Percentiles rank a stretch among this genome's conserved stretches.
These are phyloP conservation scores for Coendou prehensilis DNA, from an alignment of 2,797 vertebrate species.

Conservation along the genomic window DNA sequence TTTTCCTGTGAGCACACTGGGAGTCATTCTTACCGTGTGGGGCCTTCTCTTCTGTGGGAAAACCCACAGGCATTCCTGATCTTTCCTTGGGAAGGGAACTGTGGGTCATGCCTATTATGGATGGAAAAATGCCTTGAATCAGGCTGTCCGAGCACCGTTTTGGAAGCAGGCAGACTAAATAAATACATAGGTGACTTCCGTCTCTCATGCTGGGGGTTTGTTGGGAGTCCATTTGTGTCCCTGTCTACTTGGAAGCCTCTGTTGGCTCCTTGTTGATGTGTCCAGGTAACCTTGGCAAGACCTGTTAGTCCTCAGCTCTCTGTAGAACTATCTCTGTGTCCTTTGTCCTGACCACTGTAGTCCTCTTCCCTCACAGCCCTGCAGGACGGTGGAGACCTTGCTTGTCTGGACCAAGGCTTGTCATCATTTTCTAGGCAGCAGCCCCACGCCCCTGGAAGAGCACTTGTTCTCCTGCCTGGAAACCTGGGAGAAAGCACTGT, in stretches of 20 bases:
- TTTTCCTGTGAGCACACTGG: constrained; percentile 67
- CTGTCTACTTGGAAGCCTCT: neutral
- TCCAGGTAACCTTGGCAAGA: neutral
- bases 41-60: constrained; percentile 61
- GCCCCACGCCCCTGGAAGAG: neutral
- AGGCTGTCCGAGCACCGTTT: constrained; percentile 4
- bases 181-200: neutral
- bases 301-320: neutral
- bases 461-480: neutral
- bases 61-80: constrained; percentile 50
- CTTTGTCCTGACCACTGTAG: neutral
- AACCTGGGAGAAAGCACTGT: neutral
- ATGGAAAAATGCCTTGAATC: neutral
- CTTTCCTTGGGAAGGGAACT: neutral
- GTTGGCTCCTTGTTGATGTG: neutral
- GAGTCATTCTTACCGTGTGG: neutral
- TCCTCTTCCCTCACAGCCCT: neutral
- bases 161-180: constrained; percentile 44
- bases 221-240: neutral
- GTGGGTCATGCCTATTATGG: neutral
- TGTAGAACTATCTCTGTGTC: neutral
- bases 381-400: neutral
- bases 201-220: neutral
- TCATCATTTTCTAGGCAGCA: neutral
- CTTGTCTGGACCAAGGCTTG: neutral